Evolutionary conservation across 2,888 invertebrate species (phyloP).

Genomic region (Allacma fusca): DNA sequence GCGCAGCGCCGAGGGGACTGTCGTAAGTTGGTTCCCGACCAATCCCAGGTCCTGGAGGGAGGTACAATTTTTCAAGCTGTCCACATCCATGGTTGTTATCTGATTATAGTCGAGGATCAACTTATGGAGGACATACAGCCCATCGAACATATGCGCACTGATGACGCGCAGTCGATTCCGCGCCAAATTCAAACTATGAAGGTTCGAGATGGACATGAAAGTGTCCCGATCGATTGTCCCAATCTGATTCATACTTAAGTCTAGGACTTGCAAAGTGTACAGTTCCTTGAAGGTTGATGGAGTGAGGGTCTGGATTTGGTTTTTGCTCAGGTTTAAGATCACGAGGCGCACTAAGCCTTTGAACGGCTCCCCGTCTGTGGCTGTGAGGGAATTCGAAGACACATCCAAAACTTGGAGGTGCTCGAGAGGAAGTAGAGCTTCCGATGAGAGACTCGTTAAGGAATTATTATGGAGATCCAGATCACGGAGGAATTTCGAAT

Average conservation of each 20-base stretch:
- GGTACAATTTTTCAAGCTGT: constrained; percentile 79
- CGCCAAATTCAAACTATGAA: constrained; percentile 78
- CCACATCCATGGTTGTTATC: constrained; percentile 74
- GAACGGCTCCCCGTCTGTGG: constrained; percentile 80
- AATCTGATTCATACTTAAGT: constrained; percentile 76
- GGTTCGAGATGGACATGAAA: constrained; percentile 77
- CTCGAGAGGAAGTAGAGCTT: constrained; percentile 76
- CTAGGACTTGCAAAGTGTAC: constrained; percentile 77
- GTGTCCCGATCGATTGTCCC: constrained; percentile 73
- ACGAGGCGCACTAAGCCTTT: constrained; percentile 77
- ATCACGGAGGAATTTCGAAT: constrained; percentile 75
- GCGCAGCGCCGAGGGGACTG: constrained; percentile 74
- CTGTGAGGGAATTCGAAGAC: constrained; percentile 79
- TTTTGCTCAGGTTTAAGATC: constrained; percentile 77
- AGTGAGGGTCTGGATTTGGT: constrained; percentile 76
- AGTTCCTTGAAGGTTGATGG: constrained; percentile 77
- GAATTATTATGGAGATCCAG: constrained; percentile 81
- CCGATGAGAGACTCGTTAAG: constrained; percentile 77
- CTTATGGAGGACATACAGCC: constrained; percentile 77
- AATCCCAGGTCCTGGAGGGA: constrained; percentile 79
- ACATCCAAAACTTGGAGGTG: constrained; percentile 76
- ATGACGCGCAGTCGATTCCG: constrained; percentile 76
- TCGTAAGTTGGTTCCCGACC: constrained; percentile 76
- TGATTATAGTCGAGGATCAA: constrained; percentile 78
- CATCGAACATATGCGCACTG: constrained; percentile 75